These are phyloP conservation scores for Alloscopus bannaensis DNA, from an alignment of 2,888 invertebrate genomes.

Conservation along the genomic window DNA sequence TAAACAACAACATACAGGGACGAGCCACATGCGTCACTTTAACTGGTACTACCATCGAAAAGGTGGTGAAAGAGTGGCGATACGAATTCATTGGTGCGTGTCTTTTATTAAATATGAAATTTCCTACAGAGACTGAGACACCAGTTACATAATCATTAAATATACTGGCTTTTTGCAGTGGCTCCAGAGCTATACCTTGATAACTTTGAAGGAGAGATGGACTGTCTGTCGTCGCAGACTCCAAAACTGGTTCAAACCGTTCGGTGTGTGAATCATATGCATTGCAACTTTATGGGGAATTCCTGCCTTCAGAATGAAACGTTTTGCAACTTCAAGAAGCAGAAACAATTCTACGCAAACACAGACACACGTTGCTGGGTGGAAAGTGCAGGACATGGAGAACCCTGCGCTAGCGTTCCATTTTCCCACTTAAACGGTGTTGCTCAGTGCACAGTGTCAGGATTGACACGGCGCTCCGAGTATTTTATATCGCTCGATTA, in stretches of 20 bases:
- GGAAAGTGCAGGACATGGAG: not conserved
- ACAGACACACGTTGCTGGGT: constrained; percentile 22
- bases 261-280: constrained; percentile 32
- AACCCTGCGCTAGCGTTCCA: constrained; percentile 34
- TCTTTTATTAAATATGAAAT: not conserved
- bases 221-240: constrained; percentile 31
- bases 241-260: constrained; percentile 40
- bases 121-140: not conserved
- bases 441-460: constrained; percentile 20
- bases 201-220: constrained; percentile 43
- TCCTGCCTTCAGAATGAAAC: constrained; percentile 30
- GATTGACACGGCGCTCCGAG: constrained; percentile 26
- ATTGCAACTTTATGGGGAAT: constrained; percentile 36
- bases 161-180: not conserved
- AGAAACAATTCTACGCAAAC: constrained; percentile 43
- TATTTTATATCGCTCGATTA: constrained; percentile 44
- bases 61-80: constrained; percentile 21
- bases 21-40: not conserved
- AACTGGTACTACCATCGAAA: too few relatives aligned
- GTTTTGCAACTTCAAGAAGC: constrained; percentile 48
- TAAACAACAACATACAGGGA: not conserved
- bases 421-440: constrained; percentile 46
- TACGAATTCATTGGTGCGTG: constrained; percentile 23
- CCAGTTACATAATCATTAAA: not conserved
- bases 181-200: constrained; percentile 28